Conservation (phyloP, 2,888 invertebrate genomes). For the Anaspis maculata region DNA sequence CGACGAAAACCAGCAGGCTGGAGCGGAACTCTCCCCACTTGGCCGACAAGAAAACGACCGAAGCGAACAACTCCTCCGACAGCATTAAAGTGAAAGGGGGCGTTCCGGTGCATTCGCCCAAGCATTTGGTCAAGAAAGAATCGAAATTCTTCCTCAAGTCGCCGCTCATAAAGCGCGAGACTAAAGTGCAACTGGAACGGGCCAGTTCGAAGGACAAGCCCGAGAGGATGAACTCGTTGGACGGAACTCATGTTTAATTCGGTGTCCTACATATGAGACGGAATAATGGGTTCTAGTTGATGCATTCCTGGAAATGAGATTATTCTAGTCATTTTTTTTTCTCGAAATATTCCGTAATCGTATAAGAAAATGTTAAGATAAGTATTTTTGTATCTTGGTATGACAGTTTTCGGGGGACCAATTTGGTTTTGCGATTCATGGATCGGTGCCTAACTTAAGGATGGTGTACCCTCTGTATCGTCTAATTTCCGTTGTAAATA, state of each 20-base stretch:
- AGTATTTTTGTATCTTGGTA: no score
- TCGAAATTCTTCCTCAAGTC: conserved; percentile 36
- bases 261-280: conserved; percentile 1
- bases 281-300: background rate
- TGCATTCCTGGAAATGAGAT: no score
- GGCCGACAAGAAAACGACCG: conserved; percentile 16
- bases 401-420: no score
- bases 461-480: no score
- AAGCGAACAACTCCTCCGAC: conserved; percentile 19
- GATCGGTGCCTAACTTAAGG: no score
- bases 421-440: no score
- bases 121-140: conserved; percentile 30
- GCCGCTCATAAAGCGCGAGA: conserved; percentile 34
- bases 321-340: conserved; percentile 9
- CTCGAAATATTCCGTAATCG: no score
- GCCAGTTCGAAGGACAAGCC: conserved; percentile 17
- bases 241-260: conserved; percentile 31
- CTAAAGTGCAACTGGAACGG: conserved; percentile 28
- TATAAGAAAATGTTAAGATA: no score
- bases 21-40: conserved; percentile 23
- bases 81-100: conserved; percentile 24
- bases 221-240: conserved; percentile 27
- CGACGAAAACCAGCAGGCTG: conserved; percentile 24
- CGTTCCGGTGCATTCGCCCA: conserved; percentile 36
- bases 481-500: no score